These are phyloP conservation scores for Drosophila quadrilineata DNA, from an alignment of 1,140 invertebrate genomes.

Conservation along the genomic window DNA sequence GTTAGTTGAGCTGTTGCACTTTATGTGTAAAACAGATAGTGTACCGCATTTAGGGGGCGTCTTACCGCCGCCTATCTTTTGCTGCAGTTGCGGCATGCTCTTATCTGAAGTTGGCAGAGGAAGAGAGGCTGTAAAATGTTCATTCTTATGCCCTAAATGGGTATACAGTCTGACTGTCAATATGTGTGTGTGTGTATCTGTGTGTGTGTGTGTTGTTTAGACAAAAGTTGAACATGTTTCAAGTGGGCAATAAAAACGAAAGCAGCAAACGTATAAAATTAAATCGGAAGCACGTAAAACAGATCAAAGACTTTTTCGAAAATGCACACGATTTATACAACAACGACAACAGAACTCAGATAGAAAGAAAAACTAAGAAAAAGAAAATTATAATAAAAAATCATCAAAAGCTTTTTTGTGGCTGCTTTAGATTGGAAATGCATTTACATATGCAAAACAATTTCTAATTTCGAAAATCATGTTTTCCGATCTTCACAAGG, in stretches of 20 bases:
- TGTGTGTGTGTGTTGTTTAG: slow-evolving; percentile 40
- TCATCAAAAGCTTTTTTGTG: slow-evolving; percentile 27
- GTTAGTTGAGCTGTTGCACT: no score
- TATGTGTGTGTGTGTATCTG: not conserved
- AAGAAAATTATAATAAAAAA: not conserved
- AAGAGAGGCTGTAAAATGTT: slow-evolving; percentile 39
- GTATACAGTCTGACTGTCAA: slow-evolving; percentile 23
- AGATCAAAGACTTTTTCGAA: slow-evolving; percentile 61
- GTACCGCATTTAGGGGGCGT: slow-evolving; percentile 23
- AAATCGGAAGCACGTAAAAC: slow-evolving; percentile 64
- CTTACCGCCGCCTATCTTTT: not conserved
- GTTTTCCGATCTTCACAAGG: slow-evolving; percentile 7
- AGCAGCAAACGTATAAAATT: slow-evolving; percentile 45
- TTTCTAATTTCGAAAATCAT: slow-evolving; percentile 9
- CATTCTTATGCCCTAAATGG: slow-evolving; percentile 39
- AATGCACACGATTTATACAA: slow-evolving; percentile 28
- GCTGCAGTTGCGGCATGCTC: slow-evolving; percentile 42
- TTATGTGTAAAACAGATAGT: no score
- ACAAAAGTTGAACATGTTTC: slow-evolving; percentile 45
- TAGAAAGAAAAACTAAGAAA: slow-evolving; percentile 11
- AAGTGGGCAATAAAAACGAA: slow-evolving; percentile 71
- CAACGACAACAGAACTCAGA: slow-evolving; percentile 7
- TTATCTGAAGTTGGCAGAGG: slow-evolving; percentile 28
- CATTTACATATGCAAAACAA: slow-evolving; percentile 12
- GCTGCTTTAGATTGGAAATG: slow-evolving; percentile 20